Percentiles rank a stretch among this genome's conserved stretches.
Evolutionary conservation across 2,797 vertebrate genomes (phyloP).

Genomic region (Alexandromys oeconomus): DNA sequence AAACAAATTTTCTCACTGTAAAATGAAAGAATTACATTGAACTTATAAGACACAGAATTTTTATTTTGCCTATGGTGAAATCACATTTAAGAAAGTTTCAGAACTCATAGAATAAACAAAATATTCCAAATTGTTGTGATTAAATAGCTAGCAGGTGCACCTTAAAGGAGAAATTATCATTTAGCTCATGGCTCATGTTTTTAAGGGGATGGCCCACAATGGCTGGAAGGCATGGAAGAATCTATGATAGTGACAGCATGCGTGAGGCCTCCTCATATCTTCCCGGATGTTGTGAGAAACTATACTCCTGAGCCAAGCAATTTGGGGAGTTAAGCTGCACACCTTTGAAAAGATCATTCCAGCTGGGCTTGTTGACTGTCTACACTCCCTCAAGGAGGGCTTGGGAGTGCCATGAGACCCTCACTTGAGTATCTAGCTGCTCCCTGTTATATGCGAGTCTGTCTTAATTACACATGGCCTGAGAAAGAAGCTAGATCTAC

Average conservation of each 20-base stretch:
- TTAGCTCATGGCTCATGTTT: not conserved
- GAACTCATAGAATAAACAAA: slow-evolving; percentile 7
- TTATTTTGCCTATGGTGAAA: not conserved
- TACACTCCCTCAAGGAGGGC: not conserved
- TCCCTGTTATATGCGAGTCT: not conserved
- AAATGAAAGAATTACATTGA: not conserved
- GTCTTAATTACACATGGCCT: not conserved
- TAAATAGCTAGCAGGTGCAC: not conserved
- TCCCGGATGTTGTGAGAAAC: not conserved
- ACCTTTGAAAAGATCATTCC: not conserved
- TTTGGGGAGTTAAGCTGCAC: too few relatives aligned
- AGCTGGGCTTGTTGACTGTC: not conserved
- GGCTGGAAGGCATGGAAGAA: not conserved
- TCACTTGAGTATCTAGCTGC: not conserved
- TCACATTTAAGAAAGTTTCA: not conserved
- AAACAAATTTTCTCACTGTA: not conserved
- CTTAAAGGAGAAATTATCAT: not conserved
- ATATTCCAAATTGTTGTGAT: not conserved
- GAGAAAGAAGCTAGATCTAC: not conserved
- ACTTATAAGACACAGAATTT: not conserved
- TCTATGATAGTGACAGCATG: not conserved
- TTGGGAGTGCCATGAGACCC: not conserved
- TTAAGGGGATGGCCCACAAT: not conserved
- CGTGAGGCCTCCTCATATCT: not conserved
- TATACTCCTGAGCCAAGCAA: too few relatives aligned